Percentiles rank a stretch among this genome's conserved stretches.
phyloP scores from a whole-genome alignment of 2,113 vertebrate species.

The Quiscalus mexicanus region DNA sequence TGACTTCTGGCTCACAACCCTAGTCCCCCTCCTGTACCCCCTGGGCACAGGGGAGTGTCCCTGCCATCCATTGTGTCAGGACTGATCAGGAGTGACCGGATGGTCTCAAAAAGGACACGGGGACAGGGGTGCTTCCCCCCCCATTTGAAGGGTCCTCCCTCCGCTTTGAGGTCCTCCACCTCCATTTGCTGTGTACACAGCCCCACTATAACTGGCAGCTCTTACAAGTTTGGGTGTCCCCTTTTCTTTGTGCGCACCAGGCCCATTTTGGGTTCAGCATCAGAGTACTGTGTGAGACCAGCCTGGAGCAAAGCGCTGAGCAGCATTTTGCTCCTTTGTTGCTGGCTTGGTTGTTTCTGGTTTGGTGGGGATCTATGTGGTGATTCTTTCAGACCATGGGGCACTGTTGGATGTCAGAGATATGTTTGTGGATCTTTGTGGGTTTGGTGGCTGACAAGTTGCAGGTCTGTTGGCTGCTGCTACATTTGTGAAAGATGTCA shows the following conservation, averaged over 20 bases:
- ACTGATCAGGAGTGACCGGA: too few species aligned
- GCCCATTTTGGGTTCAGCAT: background rate
- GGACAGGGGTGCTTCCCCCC: background rate
- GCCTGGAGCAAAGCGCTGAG: background rate
- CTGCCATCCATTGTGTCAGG: too few species aligned
- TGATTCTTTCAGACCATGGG: fast-evolving
- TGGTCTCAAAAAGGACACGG: too few species aligned
- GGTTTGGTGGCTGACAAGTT: background rate
- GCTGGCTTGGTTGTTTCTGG: fast-evolving
- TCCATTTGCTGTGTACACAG: too few species aligned
- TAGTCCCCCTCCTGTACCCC: too few species aligned
- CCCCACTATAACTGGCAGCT: background rate
- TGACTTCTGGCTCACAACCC: too few species aligned
- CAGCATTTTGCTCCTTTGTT: too few species aligned
- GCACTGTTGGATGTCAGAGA: background rate
- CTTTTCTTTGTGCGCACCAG: too few species aligned
- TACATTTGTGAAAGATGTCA: fast-evolving
- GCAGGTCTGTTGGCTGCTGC: fast-evolving
- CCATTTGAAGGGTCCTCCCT: background rate
- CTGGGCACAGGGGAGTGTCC: too few species aligned
- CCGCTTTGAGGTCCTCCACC: background rate
- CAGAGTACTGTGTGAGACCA: background rate
- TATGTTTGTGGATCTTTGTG: fast-evolving
- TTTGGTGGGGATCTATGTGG: background rate
- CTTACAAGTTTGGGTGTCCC: background rate